Base-by-base conservation (phyloP, 2,797 vertebrate species). In the Microcaecilia unicolor region DNA sequence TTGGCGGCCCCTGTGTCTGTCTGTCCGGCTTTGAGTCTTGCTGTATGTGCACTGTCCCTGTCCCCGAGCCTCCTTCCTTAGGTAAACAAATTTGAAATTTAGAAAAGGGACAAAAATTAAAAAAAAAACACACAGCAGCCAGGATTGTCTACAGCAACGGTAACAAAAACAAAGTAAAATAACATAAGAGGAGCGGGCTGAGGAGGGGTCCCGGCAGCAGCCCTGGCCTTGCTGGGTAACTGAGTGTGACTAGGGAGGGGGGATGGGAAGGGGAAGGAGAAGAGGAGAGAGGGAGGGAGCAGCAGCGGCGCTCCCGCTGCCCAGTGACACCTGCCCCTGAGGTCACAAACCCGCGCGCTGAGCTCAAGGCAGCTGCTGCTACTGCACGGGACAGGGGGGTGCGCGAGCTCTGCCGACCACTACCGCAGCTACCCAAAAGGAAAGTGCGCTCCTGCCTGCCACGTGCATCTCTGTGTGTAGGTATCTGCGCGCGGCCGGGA, bases 311-410 rank as follows among this genome's bases (percentile, higher is more conserved):
- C 37, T 7, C 10, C 30, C 24, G 23, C n/a, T n/a, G n/a, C n/a
- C 38, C 45, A 49, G 45, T 5, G 44, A 53, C 43, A 49, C 43
- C 38, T 33, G 40, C 14, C 14, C 41, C 50, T 48, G 61, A 17
- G 32, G 20, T 6, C 9, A 29, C 41, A 4, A 11, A 18, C 2
- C 27, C 3, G 28, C 12, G 15, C 15, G 31, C 40, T 15, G 28
- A 5, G 11, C 13, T n/a, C n/a, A 10, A n/a, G 41, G 27, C 45
- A 14, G 8, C 13, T 25, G 17, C 25, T 2, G 16, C n/a, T n/a
- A n/a, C n/a, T n/a, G n/a, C n/a, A n/a, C 10, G 7, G 22, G 25
- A 26, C 14, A 4, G 27, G 3, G 7, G 23, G 49, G 1, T 34
- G 18, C n/a, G 31, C 13, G 8, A 23, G n/a, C n/a, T n/a, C n/a